Conservation (phyloP, 2,797 vertebrate species). For the Enteromius paludinosus region DNA sequence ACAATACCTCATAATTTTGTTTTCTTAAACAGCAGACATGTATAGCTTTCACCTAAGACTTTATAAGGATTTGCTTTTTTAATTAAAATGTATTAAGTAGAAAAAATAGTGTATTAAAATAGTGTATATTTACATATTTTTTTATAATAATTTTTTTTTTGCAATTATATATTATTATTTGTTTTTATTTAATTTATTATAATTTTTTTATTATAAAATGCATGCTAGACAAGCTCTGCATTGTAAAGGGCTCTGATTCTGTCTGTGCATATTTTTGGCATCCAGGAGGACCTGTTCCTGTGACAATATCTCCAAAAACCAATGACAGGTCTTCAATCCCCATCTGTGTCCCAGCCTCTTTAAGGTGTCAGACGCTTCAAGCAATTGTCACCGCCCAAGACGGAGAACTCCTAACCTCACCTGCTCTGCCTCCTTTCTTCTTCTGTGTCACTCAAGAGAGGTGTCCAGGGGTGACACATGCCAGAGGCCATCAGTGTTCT, state of each 20-base stretch:
- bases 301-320: constrained; percentile 34
- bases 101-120: too few species aligned
- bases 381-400: constrained; percentile 44
- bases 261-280: neutral
- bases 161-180: neutral
- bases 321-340: constrained; percentile 38
- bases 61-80: neutral
- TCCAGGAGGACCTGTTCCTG: constrained; percentile 3
- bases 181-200: neutral
- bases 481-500: constrained; percentile 45
- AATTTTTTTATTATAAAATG: neutral
- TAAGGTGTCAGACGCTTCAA: constrained; percentile 44
- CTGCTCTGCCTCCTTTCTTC: constrained; percentile 18
- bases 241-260: constrained; percentile 4
- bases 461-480: constrained; percentile 28
- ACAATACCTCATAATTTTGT: neutral
- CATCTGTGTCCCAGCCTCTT: constrained; percentile 37
- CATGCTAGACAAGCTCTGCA: neutral
- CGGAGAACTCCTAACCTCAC: constrained; percentile 33
- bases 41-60: neutral
- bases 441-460: constrained; percentile 42
- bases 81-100: neutral
- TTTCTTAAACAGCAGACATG: neutral
- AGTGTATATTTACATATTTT: neutral
- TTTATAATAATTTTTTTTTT: neutral